Evolutionary conservation across 1,140 invertebrate species (phyloP).

Genomic region (Oscheius sp.): DNA sequence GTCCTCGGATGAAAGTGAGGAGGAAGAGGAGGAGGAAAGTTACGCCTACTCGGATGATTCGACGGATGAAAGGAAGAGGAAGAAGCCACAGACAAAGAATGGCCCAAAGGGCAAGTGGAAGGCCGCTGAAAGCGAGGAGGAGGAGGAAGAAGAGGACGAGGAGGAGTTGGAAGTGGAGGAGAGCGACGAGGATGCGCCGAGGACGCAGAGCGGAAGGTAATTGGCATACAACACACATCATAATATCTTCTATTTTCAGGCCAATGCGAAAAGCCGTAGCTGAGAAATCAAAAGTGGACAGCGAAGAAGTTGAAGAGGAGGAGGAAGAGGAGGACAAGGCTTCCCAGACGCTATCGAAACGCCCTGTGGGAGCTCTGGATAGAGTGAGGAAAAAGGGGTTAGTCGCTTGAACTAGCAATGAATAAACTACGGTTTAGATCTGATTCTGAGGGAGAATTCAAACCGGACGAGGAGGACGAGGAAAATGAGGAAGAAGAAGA

Average conservation of each 20-base stretch:
- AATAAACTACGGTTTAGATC: background rate
- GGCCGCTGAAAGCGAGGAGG: background rate
- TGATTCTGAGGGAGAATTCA: constrained; percentile 4
- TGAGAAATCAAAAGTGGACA: background rate
- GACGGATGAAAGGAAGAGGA: background rate
- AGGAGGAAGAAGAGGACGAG: constrained; percentile 26
- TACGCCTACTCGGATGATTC: background rate
- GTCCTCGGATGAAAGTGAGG: constrained; percentile 2
- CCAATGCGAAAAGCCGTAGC: constrained; percentile 13
- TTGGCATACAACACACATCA: background rate
- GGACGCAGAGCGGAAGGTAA: background rate
- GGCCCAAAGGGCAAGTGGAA: background rate
- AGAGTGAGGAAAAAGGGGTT: background rate
- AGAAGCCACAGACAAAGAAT: background rate
- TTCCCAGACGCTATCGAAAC: background rate
- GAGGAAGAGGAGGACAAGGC: constrained; percentile 11
- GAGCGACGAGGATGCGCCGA: constrained; percentile 9
- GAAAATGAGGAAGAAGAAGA: constrained; percentile 10
- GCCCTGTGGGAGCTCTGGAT: constrained; percentile 1
- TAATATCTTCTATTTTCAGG: background rate
- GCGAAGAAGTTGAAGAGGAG: background rate
- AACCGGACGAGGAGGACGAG: constrained; percentile 10
- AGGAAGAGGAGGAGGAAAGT: background rate
- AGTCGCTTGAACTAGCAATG: background rate
- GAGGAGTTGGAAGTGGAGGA: background rate